Conservation (phyloP, 2,113 vertebrate genomes). For the Tragulus kanchil region DNA sequence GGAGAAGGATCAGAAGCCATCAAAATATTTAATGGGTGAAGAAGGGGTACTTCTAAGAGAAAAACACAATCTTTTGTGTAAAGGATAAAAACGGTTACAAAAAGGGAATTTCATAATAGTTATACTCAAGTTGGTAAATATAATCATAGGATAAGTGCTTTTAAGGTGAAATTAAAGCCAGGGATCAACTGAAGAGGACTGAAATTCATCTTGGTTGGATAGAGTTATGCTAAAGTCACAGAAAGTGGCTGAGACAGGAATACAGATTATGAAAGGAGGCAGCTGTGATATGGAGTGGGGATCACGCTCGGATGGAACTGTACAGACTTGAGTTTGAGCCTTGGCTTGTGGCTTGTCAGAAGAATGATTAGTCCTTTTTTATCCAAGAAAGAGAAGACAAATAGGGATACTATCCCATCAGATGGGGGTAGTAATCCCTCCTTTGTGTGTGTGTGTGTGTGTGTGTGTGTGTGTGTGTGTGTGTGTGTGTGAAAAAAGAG, state of each 20-base stretch:
- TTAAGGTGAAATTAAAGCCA: conserved; percentile 39
- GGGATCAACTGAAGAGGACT: not conserved
- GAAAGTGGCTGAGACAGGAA: not conserved
- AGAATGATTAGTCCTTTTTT: not conserved
- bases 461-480: not conserved
- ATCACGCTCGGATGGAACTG: not conserved
- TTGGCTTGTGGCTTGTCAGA: not conserved
- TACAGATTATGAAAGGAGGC: not conserved
- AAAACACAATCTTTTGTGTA: not conserved
- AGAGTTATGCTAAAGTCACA: conserved; percentile 18
- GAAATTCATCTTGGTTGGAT: not conserved
- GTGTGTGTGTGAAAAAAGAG: not conserved
- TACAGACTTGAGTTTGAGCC: not conserved
- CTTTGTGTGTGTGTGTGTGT: not conserved
- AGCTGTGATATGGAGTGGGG: not conserved
- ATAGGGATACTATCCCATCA: not conserved
- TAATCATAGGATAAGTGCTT: not conserved
- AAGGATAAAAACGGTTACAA: conserved; percentile 13
- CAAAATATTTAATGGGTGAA: conserved; percentile 50
- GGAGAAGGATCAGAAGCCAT: conserved; percentile 47
- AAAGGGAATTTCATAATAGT: conserved; percentile 29
- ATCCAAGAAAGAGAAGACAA: not conserved
- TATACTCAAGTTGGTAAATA: not conserved
- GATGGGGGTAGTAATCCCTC: not conserved
- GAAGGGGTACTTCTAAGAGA: conserved; percentile 33